Evolutionary conservation across 2,797 vertebrate genomes (phyloP), one percentile per base, ranked within the genome.

Genomic region (Scarus forsteni): DNA sequence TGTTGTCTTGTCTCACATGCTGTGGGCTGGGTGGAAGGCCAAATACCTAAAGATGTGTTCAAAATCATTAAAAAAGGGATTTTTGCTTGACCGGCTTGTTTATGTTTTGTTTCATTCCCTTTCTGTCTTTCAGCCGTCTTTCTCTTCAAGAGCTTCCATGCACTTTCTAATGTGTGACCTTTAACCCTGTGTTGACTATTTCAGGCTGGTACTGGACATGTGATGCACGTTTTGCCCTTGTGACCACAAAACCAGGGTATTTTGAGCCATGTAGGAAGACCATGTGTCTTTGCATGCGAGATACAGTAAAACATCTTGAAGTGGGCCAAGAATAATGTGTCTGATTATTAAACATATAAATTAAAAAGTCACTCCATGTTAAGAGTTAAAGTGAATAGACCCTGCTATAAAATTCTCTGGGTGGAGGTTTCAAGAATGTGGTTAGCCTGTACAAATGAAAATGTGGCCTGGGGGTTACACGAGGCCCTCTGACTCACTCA

Each of bases 401-500:
- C 4, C 10, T 51, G 36, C 56, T 78, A 35, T 54, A 66, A 50
- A 6, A n/a, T 43, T 5, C 38, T 60, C 64, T 55, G 44, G 43
- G 27, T 60, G 52, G 44, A 59, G 43, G 9, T 52, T 36, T 60
- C 60, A 60, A 50, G 50, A 40, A 58, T 58, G 15, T 62, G 44
- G 3, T 39, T 11, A 51, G 40, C n/a, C 8, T 38, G 0, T 12
- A 36, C 51, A 38, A 56, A 36, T 62, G 11, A 66, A 13, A 48
- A 27, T 27, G 27, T 4, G 27, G 27, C 27, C 27, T 27, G 27
- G 27, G 2, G 27, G 27, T 27, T 27, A 27, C 27, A 27, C 4
- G 27, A 2, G 27, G 27, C 27, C 27, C 27, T 27, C 27, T 27
- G 2, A 27, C 27, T 27, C 27, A 27, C 27, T 27, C 27, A 27